Evolutionary conservation across 1,140 invertebrate genomes (phyloP), one percentile per base, ranked within the genome.

Genomic region (Drosophila lini): DNA sequence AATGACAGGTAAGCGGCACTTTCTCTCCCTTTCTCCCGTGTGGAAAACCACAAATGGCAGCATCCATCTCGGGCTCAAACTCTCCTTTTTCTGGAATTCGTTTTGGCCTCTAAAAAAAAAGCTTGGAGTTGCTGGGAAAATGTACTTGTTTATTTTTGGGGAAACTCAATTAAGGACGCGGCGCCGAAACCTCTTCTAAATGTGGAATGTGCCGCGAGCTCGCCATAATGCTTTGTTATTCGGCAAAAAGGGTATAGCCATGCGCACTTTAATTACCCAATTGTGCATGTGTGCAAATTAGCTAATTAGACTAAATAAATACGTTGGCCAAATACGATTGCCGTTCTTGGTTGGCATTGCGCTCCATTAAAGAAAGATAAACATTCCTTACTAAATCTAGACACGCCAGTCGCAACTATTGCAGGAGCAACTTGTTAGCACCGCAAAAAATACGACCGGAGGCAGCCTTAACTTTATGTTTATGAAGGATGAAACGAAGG

Each of bases 251-350:
- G 25, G 62, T 42, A 58, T 58, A 58, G 57, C 41, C 62, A 38
- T 36, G 22, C 32, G 42, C 32, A 47, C 25, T 34, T 48, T 25
- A 67, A 48, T 67, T 48, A 47, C 42, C 57, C 38, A 22, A 19
- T 19, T 28, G 53, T 41, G 60, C 45, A 48, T 67, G 47, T 65
- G 61, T 50, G 38, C 63, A 55, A 55, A 67, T 45, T 31, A 69
- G 40, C 61, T 67, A 69, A 69, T 69, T 69, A 53, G 61, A 41
- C 52, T 67, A 45, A 69, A 53, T 53, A 67, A 67, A 67, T 69
- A 67, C 44, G 32, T 47, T 36, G 28, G n/a, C 64, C 42, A 47
- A 67, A 41, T 68, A 62, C 59, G 13, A n/a, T 19, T 19, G 47
- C 59, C 34, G 19, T 6, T 44, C 28, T 42, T 34, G 28, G 28